Conservation (phyloP, 1,140 invertebrate species). For the Nasonia giraulti region DNA sequence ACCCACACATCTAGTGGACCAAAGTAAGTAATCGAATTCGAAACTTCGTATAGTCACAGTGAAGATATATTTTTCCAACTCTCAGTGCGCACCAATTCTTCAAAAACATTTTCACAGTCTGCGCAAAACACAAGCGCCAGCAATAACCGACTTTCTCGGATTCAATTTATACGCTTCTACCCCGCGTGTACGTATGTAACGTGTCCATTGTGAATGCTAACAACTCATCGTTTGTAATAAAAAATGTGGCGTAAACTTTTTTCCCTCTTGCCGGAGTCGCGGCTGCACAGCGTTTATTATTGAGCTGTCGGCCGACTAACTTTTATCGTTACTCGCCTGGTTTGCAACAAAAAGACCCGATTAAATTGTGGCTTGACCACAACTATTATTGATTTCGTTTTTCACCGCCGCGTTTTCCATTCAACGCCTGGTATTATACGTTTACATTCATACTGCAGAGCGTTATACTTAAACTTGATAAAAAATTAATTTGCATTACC, state of each 20-base stretch:
- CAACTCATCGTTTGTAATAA: not conserved
- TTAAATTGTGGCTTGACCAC: not conserved
- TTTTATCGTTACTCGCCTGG: no score
- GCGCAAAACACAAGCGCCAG: no score
- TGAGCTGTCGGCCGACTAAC: no score
- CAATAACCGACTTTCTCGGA: not conserved
- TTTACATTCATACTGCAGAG: no score
- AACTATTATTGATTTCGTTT: not conserved
- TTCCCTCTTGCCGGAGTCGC: not conserved
- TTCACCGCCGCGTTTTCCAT: not conserved
- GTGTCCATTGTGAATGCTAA: not conserved
- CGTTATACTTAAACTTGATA: no score
- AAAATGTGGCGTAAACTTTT: not conserved
- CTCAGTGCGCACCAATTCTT: not conserved
- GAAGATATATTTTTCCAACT: not conserved
- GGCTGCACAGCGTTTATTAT: no score
- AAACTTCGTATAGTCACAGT: no score
- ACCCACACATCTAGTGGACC: not conserved
- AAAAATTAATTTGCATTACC: no score
- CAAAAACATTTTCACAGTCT: not conserved
- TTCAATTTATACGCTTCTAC: not conserved
- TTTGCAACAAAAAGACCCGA: not conserved
- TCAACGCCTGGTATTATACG: not conserved
- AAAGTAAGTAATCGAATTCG: not conserved
- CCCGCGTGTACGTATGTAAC: not conserved